These are phyloP conservation scores for Microcebus tavaratra DNA, from an alignment of 2,113 vertebrate species.

Conservation along the genomic window DNA sequence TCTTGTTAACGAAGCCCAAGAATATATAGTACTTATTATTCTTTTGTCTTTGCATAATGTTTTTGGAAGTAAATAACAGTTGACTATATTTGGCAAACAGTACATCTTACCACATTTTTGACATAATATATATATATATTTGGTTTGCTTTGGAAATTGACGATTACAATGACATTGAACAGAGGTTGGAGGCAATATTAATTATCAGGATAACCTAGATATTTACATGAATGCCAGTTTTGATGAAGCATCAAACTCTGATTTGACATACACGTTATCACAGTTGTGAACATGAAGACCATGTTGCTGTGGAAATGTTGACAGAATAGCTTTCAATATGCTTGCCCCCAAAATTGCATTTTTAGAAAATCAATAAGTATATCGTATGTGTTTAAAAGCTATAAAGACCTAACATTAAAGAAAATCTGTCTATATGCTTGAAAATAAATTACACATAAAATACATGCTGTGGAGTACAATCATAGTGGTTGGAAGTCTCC, in stretches of 20 bases:
- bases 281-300: background rate
- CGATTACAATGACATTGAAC: background rate
- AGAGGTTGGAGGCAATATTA: background rate
- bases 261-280: background rate
- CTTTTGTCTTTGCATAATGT: conserved; percentile 28
- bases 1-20: background rate
- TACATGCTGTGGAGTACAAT: background rate
- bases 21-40: background rate
- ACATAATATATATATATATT: background rate
- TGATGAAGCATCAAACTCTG: conserved; percentile 44
- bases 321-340: background rate
- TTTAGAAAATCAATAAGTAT: background rate
- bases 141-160: conserved; percentile 27
- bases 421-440: background rate
- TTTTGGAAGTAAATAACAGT: conserved; percentile 16
- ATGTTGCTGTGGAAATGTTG: background rate
- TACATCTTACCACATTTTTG: conserved; percentile 16
- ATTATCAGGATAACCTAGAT: background rate
- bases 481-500: background rate
- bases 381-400: conserved; percentile 24
- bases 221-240: background rate
- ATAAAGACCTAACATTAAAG: background rate
- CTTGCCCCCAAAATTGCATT: background rate
- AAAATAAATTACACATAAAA: background rate
- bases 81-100: conserved; percentile 37